These are phyloP conservation scores for Hemiscyllium ocellatum DNA, from an alignment of 2,113 vertebrate genomes.

Conservation along the genomic window DNA sequence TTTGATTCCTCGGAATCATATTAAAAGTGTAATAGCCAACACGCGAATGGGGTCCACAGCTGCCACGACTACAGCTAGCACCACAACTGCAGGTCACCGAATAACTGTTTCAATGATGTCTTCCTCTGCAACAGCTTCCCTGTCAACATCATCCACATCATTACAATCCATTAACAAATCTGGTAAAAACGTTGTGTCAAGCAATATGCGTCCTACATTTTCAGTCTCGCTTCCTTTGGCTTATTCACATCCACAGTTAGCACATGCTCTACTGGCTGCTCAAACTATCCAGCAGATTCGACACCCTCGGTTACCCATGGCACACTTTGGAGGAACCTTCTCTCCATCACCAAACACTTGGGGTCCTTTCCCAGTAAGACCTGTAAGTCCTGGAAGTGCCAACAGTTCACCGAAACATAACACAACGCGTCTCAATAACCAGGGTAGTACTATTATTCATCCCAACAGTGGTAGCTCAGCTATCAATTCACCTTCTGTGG, in stretches of 20 bases:
- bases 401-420: slow-evolving; percentile 95
- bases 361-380: slow-evolving; percentile 96
- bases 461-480: slow-evolving; percentile 56
- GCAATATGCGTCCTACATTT: slow-evolving; percentile 85
- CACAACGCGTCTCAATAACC: slow-evolving; percentile 54
- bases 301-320: slow-evolving; percentile 94
- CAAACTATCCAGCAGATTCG: slow-evolving; percentile 98
- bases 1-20: slow-evolving; percentile 94
- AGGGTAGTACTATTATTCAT: slow-evolving; percentile 59
- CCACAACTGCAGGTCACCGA: slow-evolving; percentile 73
- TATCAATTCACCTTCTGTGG: slow-evolving; percentile 57
- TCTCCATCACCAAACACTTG: slow-evolving; percentile 87
- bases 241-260: slow-evolving; percentile 89
- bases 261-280: slow-evolving; percentile 76
- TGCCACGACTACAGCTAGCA: slow-evolving; percentile 69
- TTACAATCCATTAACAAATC: slow-evolving; percentile 79
- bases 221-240: slow-evolving; percentile 85
- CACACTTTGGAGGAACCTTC: slow-evolving; percentile 94
- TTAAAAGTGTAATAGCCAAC: slow-evolving; percentile 80
- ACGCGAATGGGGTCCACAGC: slow-evolving; percentile 70
- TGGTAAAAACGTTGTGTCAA: slow-evolving; percentile 73
- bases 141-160: slow-evolving; percentile 73
- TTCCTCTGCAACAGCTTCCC: slow-evolving; percentile 74
- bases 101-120: slow-evolving; percentile 78
- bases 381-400: slow-evolving; percentile 87